Evolutionary conservation across 35 echinoderm and acorn worm species (phyloP), one percentile per base, ranked within the genome.

Genomic region (Amphiura filiformis): DNA sequence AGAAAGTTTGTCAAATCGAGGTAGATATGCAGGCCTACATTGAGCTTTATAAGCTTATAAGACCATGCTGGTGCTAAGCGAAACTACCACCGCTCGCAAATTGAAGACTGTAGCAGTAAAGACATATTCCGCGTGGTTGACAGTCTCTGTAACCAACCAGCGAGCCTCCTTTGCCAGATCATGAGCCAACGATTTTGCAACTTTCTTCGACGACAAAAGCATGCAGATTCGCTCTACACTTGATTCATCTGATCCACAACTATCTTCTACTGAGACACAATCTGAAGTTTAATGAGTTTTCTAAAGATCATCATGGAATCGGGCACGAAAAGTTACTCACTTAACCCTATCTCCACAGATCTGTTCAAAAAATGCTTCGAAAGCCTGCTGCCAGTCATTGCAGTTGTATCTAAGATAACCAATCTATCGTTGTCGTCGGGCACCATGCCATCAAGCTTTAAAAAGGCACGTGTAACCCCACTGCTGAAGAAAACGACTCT

Each of bases 201-300:
- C 38, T 0, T 91, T 86, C 82, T 91, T 91, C 39, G 1, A 86
- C 13, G 75, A 80, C 32, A 91, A 91, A 52, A 86, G 86, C 26
- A 9, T 35, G 3, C 39, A 17, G 1, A 40, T 91, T 47, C 47
- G 84, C 47, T 57, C 18, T 76, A 18, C 36, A 9, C 15, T 49
- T 0, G 84, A 86, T 20, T 76, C 61, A 11, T 36, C 36, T 32
- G 56, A 22, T 37, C 36, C 1, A 0, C 56, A 28, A 22, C 39
- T 15, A 52, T n/a, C 32, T 13, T 47, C 4, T 34, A 1, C 15
- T 26, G 39, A 52, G 2, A 34, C 81, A 83, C 39, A 56, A 23
- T 83, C 30, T 86, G 83, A 57, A 31, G 84, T n/a, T n/a, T n/a
- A n/a, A 80, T 13, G 76, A 78, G 13, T 38, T 91, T n/a, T 0